Base-by-base conservation (phyloP, 2,888 invertebrate species). In the Sycophila texana region DNA sequence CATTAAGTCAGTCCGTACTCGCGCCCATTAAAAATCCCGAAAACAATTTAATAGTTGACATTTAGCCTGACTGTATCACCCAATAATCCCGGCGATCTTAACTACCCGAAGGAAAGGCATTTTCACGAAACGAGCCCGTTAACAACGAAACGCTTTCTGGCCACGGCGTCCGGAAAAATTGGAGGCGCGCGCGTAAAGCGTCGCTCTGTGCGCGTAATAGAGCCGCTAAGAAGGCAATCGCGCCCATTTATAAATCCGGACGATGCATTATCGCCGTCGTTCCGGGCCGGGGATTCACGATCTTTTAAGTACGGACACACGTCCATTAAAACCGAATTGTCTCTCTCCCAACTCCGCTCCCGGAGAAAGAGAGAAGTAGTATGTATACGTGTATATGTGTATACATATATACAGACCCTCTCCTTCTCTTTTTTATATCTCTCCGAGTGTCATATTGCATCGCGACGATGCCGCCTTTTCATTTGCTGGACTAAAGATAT, bases 401-500 rank as follows among this genome's bases (percentile, higher is more conserved):
- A n/a, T n/a, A n/a, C n/a, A 26, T 26, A 26, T 26, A 26, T 26
- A 26, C 26, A 26, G 1, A 26, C 39, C 18, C 18, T n/a, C 18
- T 63, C 39, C 12, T 63, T 57, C 5, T 30, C 47, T 68, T 26
- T n/a, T 60, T 30, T 74, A 65, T 39, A 58, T 47, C 51, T 47
- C 51, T 58, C 18, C 61, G 20, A 73, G 73, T 76, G 76, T 76
- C 76, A 76, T 80, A 76, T 82, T 77, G 70, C 74, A 83, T 82
- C 80, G 82, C 80, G 79, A 72, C 60, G 60, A 53, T n/a, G 47
- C 78, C 78, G 82, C 82, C 80, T 84, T 82, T 82, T 84, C 82
- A 83, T 84, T 84, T 81, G 71, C 68, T 51, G 73, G 75, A 65
- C 81, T 79, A 71, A 71, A 77, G 81, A 83, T 83, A 83, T 83